Base-by-base conservation (phyloP, 2,797 vertebrate species). In the Epinephelus coioides region DNA sequence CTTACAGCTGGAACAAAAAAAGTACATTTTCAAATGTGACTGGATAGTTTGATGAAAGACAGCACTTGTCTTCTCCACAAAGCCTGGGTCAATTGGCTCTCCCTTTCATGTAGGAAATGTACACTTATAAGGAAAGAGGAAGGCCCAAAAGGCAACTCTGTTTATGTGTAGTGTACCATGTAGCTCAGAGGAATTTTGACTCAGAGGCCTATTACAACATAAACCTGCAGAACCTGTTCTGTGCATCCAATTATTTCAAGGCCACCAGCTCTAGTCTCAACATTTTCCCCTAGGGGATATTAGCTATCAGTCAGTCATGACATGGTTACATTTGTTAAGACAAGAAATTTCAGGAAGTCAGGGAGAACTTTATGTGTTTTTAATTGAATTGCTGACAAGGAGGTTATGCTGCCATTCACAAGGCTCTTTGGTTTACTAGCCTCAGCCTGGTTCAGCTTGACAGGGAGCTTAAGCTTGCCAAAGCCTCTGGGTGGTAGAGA, bases 191-290 rank as follows among this genome's bases (percentile, higher is more conserved):
- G 83, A 87, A 87, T 89, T 86, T 51, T 81, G 64, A 89, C 66
- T 87, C 34, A 34, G 69, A 65, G 53, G 70, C 51, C 34, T 69
- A 75, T 83, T 85, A 88, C 78, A 71, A 56, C 49, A 80, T 44
- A 38, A 87, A 85, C 89, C 73, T 38, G 88, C 80, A 83, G 71
- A 93, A 89, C 94, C 89, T 70, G 92, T 86, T 91, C 71, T 43
- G 69, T 86, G 30, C 10, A 61, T 88, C 86, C 77, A 81, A 91
- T 91, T 82, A 87, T 55, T 86, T 85, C 75, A 76, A 77, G 89
- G 81, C 80, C 86, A 86, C 82, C 34, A 40, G 74, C 73, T 87
- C 60, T 14, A 74, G 66, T 72, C 82, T 78, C 64, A 71, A 78
- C 84, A 83, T 61, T 64, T 81, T 15, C 54, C 76, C 56, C 59